phyloP scores from a whole-genome alignment of 2,797 vertebrate species.

The Microchirus variegatus region DNA sequence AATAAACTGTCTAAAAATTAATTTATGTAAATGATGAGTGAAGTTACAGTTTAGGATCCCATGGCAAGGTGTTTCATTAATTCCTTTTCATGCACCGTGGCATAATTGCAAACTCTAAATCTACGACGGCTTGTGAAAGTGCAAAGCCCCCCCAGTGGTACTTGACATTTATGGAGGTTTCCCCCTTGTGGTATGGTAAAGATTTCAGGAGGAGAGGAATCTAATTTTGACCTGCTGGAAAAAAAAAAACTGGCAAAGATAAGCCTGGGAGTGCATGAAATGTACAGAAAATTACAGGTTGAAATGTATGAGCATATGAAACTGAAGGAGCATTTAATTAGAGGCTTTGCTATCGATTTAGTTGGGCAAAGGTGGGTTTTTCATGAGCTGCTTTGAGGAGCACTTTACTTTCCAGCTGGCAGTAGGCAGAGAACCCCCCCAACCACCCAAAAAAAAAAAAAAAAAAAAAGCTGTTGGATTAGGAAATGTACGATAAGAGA shows the following conservation, averaged over 20 bases:
- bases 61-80: conserved; percentile 79
- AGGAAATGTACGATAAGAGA: conserved; percentile 49
- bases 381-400: conserved; percentile 57
- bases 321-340: conserved; percentile 67
- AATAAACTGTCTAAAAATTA: conserved; percentile 80
- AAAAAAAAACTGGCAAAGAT: conserved; percentile 32
- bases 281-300: conserved; percentile 63
- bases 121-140: conserved; percentile 76
- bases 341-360: conserved; percentile 69
- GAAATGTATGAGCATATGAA: conserved; percentile 52
- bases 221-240: conserved; percentile 37
- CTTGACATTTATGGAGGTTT: conserved; percentile 80
- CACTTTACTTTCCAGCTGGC: conserved; percentile 60
- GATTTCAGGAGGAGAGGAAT: conserved; percentile 32
- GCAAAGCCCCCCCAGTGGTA: conserved; percentile 67
- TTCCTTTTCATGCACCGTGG: conserved; percentile 76
- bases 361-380: conserved; percentile 60
- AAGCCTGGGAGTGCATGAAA: conserved; percentile 28
- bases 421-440: conserved; percentile 48
- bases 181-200: conserved; percentile 50
- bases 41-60: conserved; percentile 55
- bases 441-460: conserved; percentile 29
- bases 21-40: conserved; percentile 83
- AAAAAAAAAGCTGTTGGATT: conserved; percentile 46
- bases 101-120: conserved; percentile 85